Conservation (phyloP, 2,888 invertebrate species). For the Diadegma fenestrale region DNA sequence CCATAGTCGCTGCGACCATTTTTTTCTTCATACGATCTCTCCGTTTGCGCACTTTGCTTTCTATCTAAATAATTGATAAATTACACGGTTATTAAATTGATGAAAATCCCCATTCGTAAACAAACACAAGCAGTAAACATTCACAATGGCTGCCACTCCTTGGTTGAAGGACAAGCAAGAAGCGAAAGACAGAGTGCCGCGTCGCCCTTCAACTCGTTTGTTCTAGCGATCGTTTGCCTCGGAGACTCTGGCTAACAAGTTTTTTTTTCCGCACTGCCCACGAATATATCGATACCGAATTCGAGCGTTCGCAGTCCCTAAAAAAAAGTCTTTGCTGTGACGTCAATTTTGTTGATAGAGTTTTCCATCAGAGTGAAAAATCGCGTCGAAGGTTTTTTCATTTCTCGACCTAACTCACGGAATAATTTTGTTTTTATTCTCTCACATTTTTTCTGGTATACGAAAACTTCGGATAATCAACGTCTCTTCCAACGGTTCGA, state of each 20-base stretch:
- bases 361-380: background rate
- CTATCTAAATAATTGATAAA: background rate
- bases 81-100: background rate
- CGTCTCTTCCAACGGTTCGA: background rate
- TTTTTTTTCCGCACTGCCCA: background rate
- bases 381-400: background rate
- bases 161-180: background rate
- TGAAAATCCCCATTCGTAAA: background rate
- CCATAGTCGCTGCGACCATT: background rate
- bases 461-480: background rate
- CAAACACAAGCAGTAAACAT: background rate
- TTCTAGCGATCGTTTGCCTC: background rate
- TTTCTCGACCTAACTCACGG: background rate
- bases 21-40: background rate
- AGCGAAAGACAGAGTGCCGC: background rate
- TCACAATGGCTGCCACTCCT: background rate
- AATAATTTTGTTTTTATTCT: background rate
- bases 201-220: background rate
- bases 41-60: background rate
- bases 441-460: background rate
- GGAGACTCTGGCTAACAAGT: background rate
- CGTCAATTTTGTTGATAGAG: background rate
- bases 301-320: too few relatives aligned
- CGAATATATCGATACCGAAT: background rate
- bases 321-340: background rate